A percentile compares a stretch with the other conserved stretches of the same genome.
phyloP scores from a whole-genome alignment of 2,113 vertebrate species.

The Tauraco erythrolophus region DNA sequence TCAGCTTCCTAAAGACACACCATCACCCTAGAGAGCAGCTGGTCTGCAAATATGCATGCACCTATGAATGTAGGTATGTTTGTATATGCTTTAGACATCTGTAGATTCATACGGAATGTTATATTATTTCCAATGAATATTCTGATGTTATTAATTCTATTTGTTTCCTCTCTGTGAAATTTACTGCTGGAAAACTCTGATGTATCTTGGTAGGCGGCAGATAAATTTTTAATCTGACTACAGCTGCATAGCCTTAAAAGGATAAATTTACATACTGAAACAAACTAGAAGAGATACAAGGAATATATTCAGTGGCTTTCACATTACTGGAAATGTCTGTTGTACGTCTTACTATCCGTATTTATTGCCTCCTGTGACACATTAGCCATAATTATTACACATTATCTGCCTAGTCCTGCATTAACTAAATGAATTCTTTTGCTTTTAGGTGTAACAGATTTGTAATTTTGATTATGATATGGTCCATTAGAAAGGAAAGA shows the following conservation, averaged over 20 bases:
- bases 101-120: background rate
- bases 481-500: background rate
- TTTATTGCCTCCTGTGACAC: conserved; percentile 21
- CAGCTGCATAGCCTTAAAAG: conserved; percentile 32
- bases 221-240: conserved; percentile 56
- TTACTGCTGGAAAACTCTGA: background rate
- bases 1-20: background rate
- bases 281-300: background rate
- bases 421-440: conserved; percentile 31
- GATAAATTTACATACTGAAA: conserved; percentile 29
- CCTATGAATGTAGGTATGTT: background rate
- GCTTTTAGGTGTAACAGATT: conserved; percentile 16
- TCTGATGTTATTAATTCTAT: conserved; percentile 51
- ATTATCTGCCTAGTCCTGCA: background rate
- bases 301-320: background rate
- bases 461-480: conserved; percentile 11
- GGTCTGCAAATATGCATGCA: background rate
- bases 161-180: conserved; percentile 13
- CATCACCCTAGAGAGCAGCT: background rate
- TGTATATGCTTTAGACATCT: background rate
- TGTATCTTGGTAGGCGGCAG: conserved; percentile 4
- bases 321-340: background rate
- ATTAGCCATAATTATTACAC: conserved; percentile 30
- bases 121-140: conserved; percentile 30
- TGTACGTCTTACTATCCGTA: background rate